Base-by-base conservation (phyloP, 2,888 invertebrate genomes). In the Aethes cnicana region DNA sequence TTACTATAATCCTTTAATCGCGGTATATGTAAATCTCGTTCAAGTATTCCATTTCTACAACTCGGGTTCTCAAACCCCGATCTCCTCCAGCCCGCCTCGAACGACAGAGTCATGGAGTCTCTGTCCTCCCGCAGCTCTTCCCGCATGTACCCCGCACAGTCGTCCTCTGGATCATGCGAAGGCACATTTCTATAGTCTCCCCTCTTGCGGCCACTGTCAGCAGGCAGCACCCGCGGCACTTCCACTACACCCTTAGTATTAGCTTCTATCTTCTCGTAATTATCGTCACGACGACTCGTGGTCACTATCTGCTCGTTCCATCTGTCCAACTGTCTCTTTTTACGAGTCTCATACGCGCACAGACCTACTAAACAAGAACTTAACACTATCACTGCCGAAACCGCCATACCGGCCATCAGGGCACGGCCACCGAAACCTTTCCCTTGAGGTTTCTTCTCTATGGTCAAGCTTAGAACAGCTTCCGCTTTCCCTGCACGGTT, bases 251-350 rank as follows among this genome's bases (percentile, higher is more conserved):
- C 79, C 61, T 86, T 85, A 63, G 92, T 91, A 75, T 92, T 93
- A 89, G 94, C 92, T 74, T 95, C 95, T 60, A 95, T 95, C 87
- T 95, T 95, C 75, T 95, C 95, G 71, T 95, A 95, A 78, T 92
- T 94, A 66, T 94, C 94, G 58, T 87, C 88, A 50, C 84, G 80
- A 59, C 86, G 84, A 69, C 81, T 87, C 21, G 80, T 71, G 8
- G 82, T 84, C 63, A 89, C 89, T 69, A 88, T 88, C 69, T 88
- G 88, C 70, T 88, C 87, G 61, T 88, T 87, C 86, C 87, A 87
- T 70, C 87, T 82, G 78, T 84, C 85, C 72, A 85, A 71, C 64
- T 85, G 87, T 74, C 92, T 90, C 74, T 92, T 88, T 72, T 92
- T 91, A 63, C 92, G 91, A 71, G 91, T 91, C 71, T 92, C 93